Percentiles rank a stretch among this genome's conserved stretches.
phyloP scores from a whole-genome alignment of 30 jellyfish, hydroid and myxozoan genomes.

The Aurelia coerulea region DNA sequence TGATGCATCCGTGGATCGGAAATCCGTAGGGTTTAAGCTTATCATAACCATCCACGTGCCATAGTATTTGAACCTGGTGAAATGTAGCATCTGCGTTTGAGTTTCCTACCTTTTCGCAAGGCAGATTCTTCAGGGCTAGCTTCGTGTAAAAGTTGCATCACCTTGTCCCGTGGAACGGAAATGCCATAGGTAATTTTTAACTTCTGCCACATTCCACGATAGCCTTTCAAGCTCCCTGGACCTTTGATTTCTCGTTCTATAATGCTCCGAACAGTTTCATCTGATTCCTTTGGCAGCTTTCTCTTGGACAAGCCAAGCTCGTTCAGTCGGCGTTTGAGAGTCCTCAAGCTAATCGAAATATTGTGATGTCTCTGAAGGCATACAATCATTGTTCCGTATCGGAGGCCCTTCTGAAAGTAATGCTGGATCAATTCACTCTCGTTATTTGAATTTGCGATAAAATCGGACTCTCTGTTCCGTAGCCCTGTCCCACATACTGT shows the following conservation, averaged over 20 bases:
- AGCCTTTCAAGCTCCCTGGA: neutral
- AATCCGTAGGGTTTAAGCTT: neutral
- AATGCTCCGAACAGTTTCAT: neutral
- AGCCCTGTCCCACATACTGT: conserved; percentile 24
- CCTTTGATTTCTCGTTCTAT: neutral
- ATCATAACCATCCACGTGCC: conserved; percentile 5
- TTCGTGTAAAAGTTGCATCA: conserved; percentile 15
- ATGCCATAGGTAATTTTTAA: conserved; percentile 1
- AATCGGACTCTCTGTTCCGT: no score
- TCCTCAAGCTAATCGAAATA: neutral
- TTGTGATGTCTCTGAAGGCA: conserved; percentile 4
- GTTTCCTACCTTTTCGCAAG: neutral
- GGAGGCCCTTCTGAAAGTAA: no score
- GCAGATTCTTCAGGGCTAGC: conserved; percentile 10
- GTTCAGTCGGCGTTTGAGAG: conserved; percentile 26
- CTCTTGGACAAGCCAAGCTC: neutral
- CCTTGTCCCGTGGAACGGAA: conserved; percentile 12
- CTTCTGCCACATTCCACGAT: conserved; percentile 10
- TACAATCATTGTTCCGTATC: no score
- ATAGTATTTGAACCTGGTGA: neutral
- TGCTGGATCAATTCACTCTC: no score
- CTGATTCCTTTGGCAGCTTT: neutral
- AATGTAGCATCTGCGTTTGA: neutral
- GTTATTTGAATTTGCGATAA: no score
- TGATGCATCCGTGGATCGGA: no score